A percentile compares a stretch with the other conserved stretches of the same genome.
phyloP scores from a whole-genome alignment of 2,113 vertebrate genomes.

The Tetrax tetrax region DNA sequence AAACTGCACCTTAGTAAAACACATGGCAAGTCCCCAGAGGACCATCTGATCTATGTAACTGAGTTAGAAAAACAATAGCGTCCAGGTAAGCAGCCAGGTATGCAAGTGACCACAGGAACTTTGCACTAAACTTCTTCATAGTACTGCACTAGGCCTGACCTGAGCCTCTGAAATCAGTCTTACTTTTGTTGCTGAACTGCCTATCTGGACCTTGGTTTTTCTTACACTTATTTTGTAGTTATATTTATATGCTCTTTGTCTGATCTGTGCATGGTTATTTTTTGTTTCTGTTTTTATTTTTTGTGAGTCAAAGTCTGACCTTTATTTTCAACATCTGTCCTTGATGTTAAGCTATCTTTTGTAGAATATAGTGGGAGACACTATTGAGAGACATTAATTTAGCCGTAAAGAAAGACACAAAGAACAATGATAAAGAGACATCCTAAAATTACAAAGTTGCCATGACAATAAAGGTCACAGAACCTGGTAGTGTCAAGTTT shows the following conservation, averaged over 20 bases:
- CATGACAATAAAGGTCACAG: constrained; percentile 89
- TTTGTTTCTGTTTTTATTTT: constrained; percentile 76
- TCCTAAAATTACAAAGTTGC: constrained; percentile 89
- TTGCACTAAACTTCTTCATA: constrained; percentile 89
- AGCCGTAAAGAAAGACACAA: constrained; percentile 83
- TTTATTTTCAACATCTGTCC: constrained; percentile 86
- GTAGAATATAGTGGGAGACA: constrained; percentile 84
- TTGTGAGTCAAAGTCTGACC: constrained; percentile 93
- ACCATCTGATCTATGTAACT: constrained; percentile 97
- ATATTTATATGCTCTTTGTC: constrained; percentile 87
- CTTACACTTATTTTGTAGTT: constrained; percentile 90
- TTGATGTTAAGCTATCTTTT: constrained; percentile 85
- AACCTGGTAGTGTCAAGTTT: constrained; percentile 79
- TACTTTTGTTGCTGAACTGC: constrained; percentile 90
- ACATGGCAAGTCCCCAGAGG: constrained; percentile 98
- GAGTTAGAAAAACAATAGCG: constrained; percentile 88
- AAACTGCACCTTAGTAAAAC: constrained; percentile 99
- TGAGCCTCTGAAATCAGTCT: constrained; percentile 92
- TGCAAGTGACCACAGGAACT: constrained; percentile 86
- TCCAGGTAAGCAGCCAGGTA: constrained; percentile 85
- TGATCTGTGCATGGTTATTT: constrained; percentile 81
- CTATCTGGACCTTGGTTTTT: constrained; percentile 94
- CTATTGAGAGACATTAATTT: constrained; percentile 81
- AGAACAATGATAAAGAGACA: constrained; percentile 88
- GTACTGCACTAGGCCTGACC: constrained; percentile 94